Evolutionary conservation across 2,888 invertebrate genomes (phyloP).

Genomic region (Craniophora ligustri): DNA sequence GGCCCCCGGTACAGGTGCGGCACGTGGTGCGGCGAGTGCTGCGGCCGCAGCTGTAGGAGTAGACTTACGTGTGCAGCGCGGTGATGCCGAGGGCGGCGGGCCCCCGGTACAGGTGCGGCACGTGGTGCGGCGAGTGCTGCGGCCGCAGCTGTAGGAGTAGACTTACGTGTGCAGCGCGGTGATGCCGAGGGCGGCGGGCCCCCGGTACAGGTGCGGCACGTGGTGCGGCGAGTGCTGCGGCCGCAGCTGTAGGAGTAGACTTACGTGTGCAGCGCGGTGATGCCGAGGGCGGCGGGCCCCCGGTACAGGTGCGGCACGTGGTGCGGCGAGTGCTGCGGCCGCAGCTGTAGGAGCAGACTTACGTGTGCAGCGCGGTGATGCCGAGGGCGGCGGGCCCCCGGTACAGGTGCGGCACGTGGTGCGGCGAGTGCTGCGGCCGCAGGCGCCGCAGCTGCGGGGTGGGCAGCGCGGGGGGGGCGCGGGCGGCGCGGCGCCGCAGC

Average conservation of each 20-base stretch:
- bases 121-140: conserved; percentile 41
- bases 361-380: conserved; percentile 8
- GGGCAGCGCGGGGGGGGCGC: conserved; percentile 54
- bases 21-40: conserved; percentile 11
- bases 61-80: conserved; percentile 31
- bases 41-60: no score
- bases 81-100: no score
- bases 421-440: conserved; percentile 49
- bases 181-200: no score
- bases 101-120: conserved; percentile 48
- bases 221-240: conserved; percentile 41
- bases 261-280: neutral
- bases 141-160: no score
- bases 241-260: no score
- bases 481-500: conserved; percentile 64
- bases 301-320: neutral
- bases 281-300: conserved; percentile 47
- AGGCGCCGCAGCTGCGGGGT: conserved; percentile 51
- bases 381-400: conserved; percentile 14
- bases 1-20: conserved; percentile 21
- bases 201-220: conserved; percentile 48
- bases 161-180: conserved; percentile 60
- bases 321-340: neutral
- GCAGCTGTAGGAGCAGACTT: neutral
- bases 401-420: conserved; percentile 21